Evolutionary conservation across 1,140 invertebrate species (phyloP).

Genomic region (Drosophila ananassae): DNA sequence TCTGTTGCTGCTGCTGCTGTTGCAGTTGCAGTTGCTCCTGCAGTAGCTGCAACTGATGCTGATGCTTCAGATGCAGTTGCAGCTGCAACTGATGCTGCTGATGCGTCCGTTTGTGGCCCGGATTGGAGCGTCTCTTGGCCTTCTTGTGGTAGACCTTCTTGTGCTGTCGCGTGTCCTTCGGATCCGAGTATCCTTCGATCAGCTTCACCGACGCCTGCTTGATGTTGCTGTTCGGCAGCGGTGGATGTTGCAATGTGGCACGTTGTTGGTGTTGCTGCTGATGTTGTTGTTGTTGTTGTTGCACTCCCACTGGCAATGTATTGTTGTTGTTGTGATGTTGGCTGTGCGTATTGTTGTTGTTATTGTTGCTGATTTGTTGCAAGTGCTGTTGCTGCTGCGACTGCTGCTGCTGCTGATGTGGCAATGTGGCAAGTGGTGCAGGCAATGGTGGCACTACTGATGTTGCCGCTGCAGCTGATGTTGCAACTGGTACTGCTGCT

Average conservation of each 20-base stretch:
- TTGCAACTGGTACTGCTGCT: constrained; percentile 15
- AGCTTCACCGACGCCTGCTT: constrained; percentile 81
- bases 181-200: constrained; percentile 82
- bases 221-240: constrained; percentile 75
- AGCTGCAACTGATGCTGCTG: constrained; percentile 55
- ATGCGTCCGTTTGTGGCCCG: constrained; percentile 52
- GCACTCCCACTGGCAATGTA: constrained; percentile 56
- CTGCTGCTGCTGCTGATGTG: constrained; percentile 33
- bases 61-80: constrained; percentile 35
- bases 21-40: constrained; percentile 50
- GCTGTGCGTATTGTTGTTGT: constrained; percentile 27
- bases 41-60: constrained; percentile 31
- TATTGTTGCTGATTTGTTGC: constrained; percentile 35
- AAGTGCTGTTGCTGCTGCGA: constrained; percentile 39
- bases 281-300: constrained; percentile 55
- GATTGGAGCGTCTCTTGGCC: constrained; percentile 60
- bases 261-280: constrained; percentile 60
- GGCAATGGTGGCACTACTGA: constrained; percentile 46
- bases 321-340: constrained; percentile 52
- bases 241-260: constrained; percentile 71
- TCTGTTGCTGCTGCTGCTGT: constrained; percentile 51
- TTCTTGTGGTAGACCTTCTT: constrained; percentile 83
- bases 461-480: constrained; percentile 21
- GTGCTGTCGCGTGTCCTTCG: constrained; percentile 77
- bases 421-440: constrained; percentile 57